Conservation (phyloP, 2,113 vertebrate species). For the Sinocyclocheilus maitianheensis region DNA sequence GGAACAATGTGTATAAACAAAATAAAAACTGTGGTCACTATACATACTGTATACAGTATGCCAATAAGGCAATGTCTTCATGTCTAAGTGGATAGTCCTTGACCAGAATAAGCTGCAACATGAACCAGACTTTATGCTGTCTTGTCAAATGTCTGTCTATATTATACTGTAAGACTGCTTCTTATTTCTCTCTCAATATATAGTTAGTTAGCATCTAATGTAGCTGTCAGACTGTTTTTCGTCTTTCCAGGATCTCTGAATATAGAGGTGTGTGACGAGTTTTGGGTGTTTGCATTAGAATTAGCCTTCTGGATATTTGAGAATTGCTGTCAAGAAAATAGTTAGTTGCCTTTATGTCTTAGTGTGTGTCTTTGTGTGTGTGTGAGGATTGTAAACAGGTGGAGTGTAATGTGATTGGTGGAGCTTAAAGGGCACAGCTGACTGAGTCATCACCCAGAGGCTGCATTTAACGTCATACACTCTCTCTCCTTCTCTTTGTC, state of each 20-base stretch:
- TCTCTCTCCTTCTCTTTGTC: slow-evolving; percentile 12
- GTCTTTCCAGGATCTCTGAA: neutral
- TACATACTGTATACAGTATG: neutral
- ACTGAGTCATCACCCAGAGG: slow-evolving; percentile 47
- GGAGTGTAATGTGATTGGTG: slow-evolving; percentile 49
- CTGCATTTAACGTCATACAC: slow-evolving; percentile 28
- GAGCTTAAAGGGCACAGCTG: slow-evolving; percentile 46
- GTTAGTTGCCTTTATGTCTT: neutral
- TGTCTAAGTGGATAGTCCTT: neutral
- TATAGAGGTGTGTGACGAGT: neutral
- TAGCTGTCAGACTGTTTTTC: neutral
- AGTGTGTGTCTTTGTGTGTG: neutral
- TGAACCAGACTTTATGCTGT: neutral
- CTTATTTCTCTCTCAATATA: neutral
- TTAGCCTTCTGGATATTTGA: neutral
- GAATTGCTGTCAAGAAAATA: neutral
- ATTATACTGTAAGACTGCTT: neutral
- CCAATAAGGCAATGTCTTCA: neutral
- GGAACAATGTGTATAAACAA: neutral
- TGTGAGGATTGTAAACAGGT: slow-evolving; percentile 40
- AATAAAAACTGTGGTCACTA: neutral
- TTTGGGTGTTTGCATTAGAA: neutral
- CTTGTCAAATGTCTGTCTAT: neutral
- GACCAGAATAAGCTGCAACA: neutral
- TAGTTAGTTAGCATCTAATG: neutral